Evolutionary conservation across 2,888 invertebrate species (phyloP).

Genomic region (Boloria selene): DNA sequence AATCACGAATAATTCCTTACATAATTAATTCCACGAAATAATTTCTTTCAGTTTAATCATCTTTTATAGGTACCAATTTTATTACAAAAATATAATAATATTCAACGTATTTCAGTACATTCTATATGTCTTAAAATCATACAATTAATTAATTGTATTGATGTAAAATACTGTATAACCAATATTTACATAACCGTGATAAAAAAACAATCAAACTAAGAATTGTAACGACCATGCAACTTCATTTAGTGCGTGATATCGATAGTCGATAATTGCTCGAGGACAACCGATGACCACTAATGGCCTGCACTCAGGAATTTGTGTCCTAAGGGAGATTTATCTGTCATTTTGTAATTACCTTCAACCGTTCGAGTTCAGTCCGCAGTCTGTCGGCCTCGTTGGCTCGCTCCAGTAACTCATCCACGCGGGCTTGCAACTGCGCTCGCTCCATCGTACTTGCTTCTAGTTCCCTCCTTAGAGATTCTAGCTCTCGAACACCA

Average conservation of each 20-base stretch:
- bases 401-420: conserved; percentile 84
- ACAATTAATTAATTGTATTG: no score
- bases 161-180: no score
- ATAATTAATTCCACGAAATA: no score
- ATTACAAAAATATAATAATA: no score
- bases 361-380: conserved; percentile 86
- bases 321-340: conserved; percentile 11
- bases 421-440: conserved; percentile 83
- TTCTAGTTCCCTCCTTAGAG: conserved; percentile 84
- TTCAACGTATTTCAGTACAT: no score
- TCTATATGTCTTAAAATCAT: no score
- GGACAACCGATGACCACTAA: background rate
- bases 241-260: conserved; percentile 1
- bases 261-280: conserved; percentile 7
- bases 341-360: conserved; percentile 72
- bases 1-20: no score
- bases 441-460: conserved; percentile 85
- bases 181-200: background rate
- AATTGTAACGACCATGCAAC: background rate
- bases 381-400: conserved; percentile 86
- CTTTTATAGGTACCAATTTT: no score
- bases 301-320: background rate
- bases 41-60: no score
- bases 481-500: conserved; percentile 84
- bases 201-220: background rate